A percentile compares a stretch with the other conserved stretches of the same genome.
These are phyloP conservation scores for Drosophila kambysellisi DNA, from an alignment of 2,888 invertebrate genomes.

Conservation along the genomic window DNA sequence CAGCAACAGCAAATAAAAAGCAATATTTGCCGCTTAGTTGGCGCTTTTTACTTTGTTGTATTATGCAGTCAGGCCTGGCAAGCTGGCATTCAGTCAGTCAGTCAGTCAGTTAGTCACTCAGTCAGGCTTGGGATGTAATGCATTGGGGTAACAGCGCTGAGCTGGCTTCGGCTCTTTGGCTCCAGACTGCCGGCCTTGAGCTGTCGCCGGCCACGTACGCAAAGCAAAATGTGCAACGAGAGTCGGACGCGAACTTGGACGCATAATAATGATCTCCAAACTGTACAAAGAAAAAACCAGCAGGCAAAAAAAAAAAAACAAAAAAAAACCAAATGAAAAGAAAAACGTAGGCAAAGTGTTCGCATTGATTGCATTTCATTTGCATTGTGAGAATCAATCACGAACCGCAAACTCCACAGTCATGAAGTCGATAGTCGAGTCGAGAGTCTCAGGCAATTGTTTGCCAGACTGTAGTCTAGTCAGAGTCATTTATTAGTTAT, in stretches of 20 bases:
- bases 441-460: conserved; percentile 3
- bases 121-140: conserved; percentile 26
- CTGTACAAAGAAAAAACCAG: conserved; percentile 27
- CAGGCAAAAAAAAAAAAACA: neutral
- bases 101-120: conserved; percentile 9
- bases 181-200: conserved; percentile 73
- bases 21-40: conserved; percentile 73
- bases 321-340: conserved; percentile 16
- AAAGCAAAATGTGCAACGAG: conserved; percentile 67
- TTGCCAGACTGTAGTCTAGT: conserved; percentile 49
- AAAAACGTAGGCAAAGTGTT: conserved; percentile 43
- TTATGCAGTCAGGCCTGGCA: conserved; percentile 51
- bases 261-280: conserved; percentile 71
- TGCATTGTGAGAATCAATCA: conserved; percentile 79
- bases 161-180: conserved; percentile 31
- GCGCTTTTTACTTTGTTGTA: conserved; percentile 72
- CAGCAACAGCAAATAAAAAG: conserved; percentile 58
- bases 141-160: conserved; percentile 29
- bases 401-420: conserved; percentile 11
- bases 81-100: conserved; percentile 3
- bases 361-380: conserved; percentile 75
- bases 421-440: neutral
- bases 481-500: conserved; percentile 64
- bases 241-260: conserved; percentile 70
- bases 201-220: conserved; percentile 75